phyloP scores from a whole-genome alignment of 2,113 vertebrate genomes.

The Thymallus thymallus region DNA sequence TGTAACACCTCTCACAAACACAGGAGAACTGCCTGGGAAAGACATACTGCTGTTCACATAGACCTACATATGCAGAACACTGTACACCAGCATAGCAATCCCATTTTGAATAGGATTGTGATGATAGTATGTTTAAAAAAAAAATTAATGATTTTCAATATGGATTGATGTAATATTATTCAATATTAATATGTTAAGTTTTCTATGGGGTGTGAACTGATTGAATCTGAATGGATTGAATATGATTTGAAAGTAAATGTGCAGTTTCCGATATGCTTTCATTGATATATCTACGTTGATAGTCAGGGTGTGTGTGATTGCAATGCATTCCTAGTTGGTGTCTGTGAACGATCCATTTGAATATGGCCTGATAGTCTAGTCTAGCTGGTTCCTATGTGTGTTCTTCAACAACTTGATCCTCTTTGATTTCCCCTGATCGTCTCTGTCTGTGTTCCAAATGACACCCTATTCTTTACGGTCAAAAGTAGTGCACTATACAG shows the following conservation, averaged over 20 bases:
- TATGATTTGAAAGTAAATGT: neutral
- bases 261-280: slow-evolving; percentile 5
- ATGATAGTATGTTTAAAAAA: too few species aligned
- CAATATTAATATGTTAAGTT: too few species aligned
- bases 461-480: too few species aligned
- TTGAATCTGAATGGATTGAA: neutral
- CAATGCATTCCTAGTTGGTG: slow-evolving; percentile 7
- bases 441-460: neutral
- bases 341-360: too few species aligned
- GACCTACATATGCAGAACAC: neutral
- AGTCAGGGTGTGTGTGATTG: slow-evolving; percentile 15
- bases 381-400: slow-evolving; percentile 44
- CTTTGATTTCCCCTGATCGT: slow-evolving; percentile 49
- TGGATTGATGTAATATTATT: too few species aligned
- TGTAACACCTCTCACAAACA: neutral
- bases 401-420: slow-evolving; percentile 33
- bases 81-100: neutral
- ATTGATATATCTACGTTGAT: slow-evolving; percentile 4
- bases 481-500: too few species aligned
- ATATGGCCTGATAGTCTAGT: slow-evolving; percentile 13
- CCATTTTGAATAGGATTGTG: neutral
- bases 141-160: too few species aligned
- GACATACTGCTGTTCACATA: neutral
- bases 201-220: too few species aligned
- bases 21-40: neutral